Base-by-base conservation (phyloP, 2,113 vertebrate species). In the Syngnathus floridae region DNA sequence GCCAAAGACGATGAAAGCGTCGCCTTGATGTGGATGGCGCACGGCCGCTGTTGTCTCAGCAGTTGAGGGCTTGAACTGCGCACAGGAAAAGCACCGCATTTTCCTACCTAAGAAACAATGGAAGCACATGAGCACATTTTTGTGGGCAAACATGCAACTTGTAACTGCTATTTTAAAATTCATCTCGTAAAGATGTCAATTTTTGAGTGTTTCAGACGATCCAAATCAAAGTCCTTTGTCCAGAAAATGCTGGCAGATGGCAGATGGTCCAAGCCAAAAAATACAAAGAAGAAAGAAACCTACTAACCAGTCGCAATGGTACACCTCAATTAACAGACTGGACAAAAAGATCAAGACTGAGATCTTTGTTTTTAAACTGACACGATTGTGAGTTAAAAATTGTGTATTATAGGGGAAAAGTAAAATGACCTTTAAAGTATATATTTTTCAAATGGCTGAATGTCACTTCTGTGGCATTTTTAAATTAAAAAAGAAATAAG, bases 1-100 rank as follows among this genome's bases (percentile, higher is more conserved):
- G 68, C 69, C 81, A 74, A 71, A 74, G 82, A 89, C 87, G 88
- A 92, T 92, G 89, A 93, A 94, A 94, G 90, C 60, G n/a, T 45
- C 40, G n/a, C 60, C 60, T 62, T 48, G 86, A 87, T 82, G 84
- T 70, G 88, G 92, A 92, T 89, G 87, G 83, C 59, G 80, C 84
- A 75, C 85, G 83, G 61, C 71, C 84, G 85, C 71, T 81, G 37
- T 60, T 60, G 61, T 70, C 81, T 82, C 75, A 66, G 66, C 36
- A 79, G 13, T 82, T 74, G 87, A 85, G 83, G 55, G 62, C 58
- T 66, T 74, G 69, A 80, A 90, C 82, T 9, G 7, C 64, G 11
- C 22, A 14, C 26, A 69, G 73, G 75, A 70, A 89, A 86, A 78
- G 78, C 69, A 69, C 74, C 69, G 74, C 78, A 64, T 60, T 73